Base-by-base conservation (phyloP, 2,113 vertebrate genomes). In the Alethe castanea region DNA sequence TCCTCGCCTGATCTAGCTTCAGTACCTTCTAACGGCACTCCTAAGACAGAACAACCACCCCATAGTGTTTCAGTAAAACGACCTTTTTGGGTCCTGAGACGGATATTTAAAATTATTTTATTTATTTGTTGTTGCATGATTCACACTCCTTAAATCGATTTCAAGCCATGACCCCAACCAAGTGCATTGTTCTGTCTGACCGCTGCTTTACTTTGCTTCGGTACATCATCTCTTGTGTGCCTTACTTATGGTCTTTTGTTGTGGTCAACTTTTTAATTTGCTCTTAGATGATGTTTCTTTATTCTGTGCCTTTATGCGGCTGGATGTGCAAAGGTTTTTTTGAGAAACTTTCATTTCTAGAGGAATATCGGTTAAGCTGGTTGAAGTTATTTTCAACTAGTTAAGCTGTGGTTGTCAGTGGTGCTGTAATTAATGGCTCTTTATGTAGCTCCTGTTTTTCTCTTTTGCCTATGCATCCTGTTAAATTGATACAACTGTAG, bases 301-400 rank as follows among this genome's bases (percentile, higher is more conserved):
- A 67, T 90, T 56, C n/a, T 31, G 11, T 66, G 7, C 22, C 23
- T 92, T 80, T 56, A 40, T 11, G 9, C 0, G 0, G 5, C 33
- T 59, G 24, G 12, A 28, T 72, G 13, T 14, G 6, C 22, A 45
- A 29, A 77, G 19, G 2, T 3, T 59, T 70, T 77, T 67, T 71
- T 29, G 5, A 7, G 13, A 48, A 70, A 69, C 11, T 53, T 40
- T 2, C 8, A 8, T 79, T 90, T 86, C 45, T 24, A 12, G 38
- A 50, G 20, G 14, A 78, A 2, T 90, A 23, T 76, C 5, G 60
- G 19, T 3, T 6, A 62, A 79, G 23, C 2, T 59, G 19, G 3
- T 16, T 82, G 76, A 70, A 95, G 86, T 94, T 92, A 59, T 24
- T 86, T 86, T 60, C 45, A 80, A 26, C 33, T 76, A 54, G 19